Conservation (phyloP, 2,113 vertebrate species). For the Antennarius striatus region DNA sequence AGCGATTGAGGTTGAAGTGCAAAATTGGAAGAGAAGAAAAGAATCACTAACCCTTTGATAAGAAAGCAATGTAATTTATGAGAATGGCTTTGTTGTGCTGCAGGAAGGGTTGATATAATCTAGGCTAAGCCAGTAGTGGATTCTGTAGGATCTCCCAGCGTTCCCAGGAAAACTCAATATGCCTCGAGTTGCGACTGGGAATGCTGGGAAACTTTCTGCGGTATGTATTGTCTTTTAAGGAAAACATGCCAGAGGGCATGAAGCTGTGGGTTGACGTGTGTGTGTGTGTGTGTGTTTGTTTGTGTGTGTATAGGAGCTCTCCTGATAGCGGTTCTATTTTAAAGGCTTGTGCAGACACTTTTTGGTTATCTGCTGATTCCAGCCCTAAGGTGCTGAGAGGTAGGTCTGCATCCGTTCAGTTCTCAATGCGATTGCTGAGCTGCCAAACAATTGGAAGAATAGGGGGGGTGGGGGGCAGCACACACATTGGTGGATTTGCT, state of each 20-base stretch:
- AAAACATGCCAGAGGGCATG: conserved; percentile 54
- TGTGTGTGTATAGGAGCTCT: conserved; percentile 27
- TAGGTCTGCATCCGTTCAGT: conserved; percentile 57
- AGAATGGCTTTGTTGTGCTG: conserved; percentile 2
- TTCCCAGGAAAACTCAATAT: conserved; percentile 18
- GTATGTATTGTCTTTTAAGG: conserved; percentile 45
- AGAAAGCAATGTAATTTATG: conserved; percentile 7
- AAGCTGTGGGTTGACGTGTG: conserved; percentile 47
- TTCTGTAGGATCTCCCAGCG: conserved; percentile 8
- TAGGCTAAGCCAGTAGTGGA: not conserved
- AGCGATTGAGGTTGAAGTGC: not conserved
- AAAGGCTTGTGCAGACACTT: conserved; percentile 58
- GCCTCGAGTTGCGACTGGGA: conserved; percentile 13
- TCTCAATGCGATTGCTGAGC: conserved; percentile 34
- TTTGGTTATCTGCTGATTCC: conserved; percentile 66
- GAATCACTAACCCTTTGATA: not conserved
- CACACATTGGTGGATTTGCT: conserved; percentile 34
- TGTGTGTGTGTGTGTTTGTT: conserved; percentile 13
- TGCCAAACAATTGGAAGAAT: conserved; percentile 46
- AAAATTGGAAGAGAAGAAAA: not conserved
- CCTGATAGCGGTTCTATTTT: conserved; percentile 71
- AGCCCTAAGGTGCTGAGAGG: conserved; percentile 64
- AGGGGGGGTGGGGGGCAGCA: conserved; percentile 40
- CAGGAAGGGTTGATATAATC: conserved; percentile 36
- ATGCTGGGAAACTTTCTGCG: conserved; percentile 50